Evolutionary conservation across 2,797 vertebrate species (phyloP).

Genomic region (Dermochelys coriacea): DNA sequence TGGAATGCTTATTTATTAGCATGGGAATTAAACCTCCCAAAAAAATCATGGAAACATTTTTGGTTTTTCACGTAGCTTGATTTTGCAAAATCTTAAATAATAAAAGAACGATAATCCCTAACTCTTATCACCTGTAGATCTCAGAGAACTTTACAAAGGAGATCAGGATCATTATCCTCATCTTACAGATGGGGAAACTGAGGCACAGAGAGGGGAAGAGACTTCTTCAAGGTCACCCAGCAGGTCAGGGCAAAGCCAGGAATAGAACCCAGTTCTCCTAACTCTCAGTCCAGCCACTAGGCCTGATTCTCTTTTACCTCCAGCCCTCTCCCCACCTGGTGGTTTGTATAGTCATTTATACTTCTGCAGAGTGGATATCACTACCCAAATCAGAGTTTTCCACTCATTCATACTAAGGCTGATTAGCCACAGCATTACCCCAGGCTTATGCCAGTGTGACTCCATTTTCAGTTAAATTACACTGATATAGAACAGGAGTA

Average conservation of each 20-base stretch:
- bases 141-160: not conserved
- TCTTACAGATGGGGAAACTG: not conserved
- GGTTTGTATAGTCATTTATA: not conserved
- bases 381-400: not conserved
- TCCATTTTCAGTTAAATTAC: not conserved
- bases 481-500: not conserved
- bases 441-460: not conserved
- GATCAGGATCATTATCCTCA: not conserved
- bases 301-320: not conserved
- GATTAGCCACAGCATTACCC: not conserved
- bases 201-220: not conserved
- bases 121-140: not conserved
- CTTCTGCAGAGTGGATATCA: not conserved
- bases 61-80: not conserved
- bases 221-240: not conserved
- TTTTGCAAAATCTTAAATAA: not conserved
- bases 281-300: not conserved
- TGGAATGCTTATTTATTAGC: not conserved
- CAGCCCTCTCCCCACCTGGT: not conserved
- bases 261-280: not conserved
- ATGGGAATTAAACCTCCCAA: not conserved
- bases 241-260: not conserved
- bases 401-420: not conserved
- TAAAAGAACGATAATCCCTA: no score
- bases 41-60: not conserved